Conservation (phyloP, 2,888 invertebrate species). For the Agonopterix heracliana region DNA sequence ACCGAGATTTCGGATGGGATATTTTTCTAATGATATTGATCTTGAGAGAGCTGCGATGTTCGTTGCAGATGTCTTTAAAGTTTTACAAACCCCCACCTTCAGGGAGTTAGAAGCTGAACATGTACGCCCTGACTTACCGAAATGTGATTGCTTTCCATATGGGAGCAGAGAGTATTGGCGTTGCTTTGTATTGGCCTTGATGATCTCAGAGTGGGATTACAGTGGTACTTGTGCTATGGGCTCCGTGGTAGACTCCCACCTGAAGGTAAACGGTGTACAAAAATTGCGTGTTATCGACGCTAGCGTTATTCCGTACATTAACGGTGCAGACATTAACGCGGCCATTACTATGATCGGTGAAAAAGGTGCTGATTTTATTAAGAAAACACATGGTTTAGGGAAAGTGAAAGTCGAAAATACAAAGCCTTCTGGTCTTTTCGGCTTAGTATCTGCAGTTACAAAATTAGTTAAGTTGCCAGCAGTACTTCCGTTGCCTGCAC, state of each 20-base stretch:
- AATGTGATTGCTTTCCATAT: conserved; percentile 47
- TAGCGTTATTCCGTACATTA: conserved; percentile 62
- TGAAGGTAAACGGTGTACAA: conserved; percentile 44
- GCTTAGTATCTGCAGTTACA: too few relatives aligned
- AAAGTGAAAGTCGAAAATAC: too few relatives aligned
- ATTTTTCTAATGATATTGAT: conserved; percentile 53
- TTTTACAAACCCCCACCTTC: conserved; percentile 46
- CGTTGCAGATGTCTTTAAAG: neutral
- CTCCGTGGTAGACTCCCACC: conserved; percentile 47
- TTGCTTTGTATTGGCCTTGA: conserved; percentile 59
- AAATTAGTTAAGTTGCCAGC: too few relatives aligned
- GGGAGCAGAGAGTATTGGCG: conserved; percentile 55
- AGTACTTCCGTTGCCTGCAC: too few relatives aligned
- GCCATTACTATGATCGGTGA: conserved; percentile 67
- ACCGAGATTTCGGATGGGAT: conserved; percentile 54
- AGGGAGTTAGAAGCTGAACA: conserved; percentile 42
- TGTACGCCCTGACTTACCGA: conserved; percentile 42
- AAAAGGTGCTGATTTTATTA: conserved; percentile 59
- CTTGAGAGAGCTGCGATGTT: conserved; percentile 27
- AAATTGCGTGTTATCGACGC: conserved; percentile 57
- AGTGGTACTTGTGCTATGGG: conserved; percentile 47
- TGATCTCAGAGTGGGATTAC: conserved; percentile 30
- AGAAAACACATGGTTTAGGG: conserved; percentile 12
- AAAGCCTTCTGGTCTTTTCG: too few relatives aligned
- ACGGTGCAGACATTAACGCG: conserved; percentile 60